Evolutionary conservation across 2,888 invertebrate genomes (phyloP), one percentile per base, ranked within the genome.

Genomic region (Eupithecia vulgata): DNA sequence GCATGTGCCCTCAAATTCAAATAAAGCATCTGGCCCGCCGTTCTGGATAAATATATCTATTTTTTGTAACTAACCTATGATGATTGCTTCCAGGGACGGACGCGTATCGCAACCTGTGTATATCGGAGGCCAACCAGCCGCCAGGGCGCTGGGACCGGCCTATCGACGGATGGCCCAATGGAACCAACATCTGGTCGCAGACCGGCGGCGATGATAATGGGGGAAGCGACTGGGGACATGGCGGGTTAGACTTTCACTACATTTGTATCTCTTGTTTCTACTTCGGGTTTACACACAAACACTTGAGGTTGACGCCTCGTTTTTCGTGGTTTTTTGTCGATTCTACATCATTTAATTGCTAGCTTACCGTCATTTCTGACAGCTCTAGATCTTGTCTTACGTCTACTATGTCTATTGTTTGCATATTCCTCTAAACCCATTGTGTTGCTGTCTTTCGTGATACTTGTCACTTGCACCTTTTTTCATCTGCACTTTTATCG

Each of bases 71-170:
- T 59, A 15, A 59, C 6, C 59, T 30, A 13, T 59, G 13, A 15
- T 35, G 34, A 15, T 34, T 34, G 7, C 8, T 17, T 35, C 17
- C 78, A 94, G 94, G 94, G 61, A 93, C 94, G 45, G 94, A 94
- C 48, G 82, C 91, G 0, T 90, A 87, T 80, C 89, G 91, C 30
- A 89, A 87, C 74, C 87, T 94, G 2, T 94, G 94, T 79, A 89
- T 91, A 78, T 86, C 90, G 3, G 89, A 88, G 30, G 86, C 80
- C 6, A 85, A 83, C 0, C 76, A 79, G 3, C 86, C 89, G 0
- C 84, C 89, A 0, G 80, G 83, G 0, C 80, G 88, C 0, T 91
- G 91, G 90, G 87, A 88, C 68, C 84, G 91, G 1, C 92, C 92
- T 0, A 80, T 79, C 8, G 82, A 81, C 4, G 83, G 81, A 3